Evolutionary conservation across 2,888 invertebrate genomes (phyloP).

Genomic region (Cylindroiulus punctatus): DNA sequence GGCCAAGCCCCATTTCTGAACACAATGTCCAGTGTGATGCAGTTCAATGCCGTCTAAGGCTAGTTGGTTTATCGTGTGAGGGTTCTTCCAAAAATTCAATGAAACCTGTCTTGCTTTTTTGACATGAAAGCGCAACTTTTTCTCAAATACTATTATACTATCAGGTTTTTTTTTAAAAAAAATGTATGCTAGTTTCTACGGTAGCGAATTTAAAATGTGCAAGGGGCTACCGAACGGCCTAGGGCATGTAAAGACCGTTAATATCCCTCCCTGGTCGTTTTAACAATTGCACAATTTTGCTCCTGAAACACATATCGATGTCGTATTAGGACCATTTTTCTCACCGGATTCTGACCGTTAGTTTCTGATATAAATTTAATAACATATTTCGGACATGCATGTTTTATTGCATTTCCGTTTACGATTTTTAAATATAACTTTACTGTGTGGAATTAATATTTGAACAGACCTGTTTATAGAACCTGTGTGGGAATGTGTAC

Average conservation of each 20-base stretch:
- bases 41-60: slow-evolving; percentile 16
- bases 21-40: slow-evolving; percentile 6
- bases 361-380: too few relatives aligned
- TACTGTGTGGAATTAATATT: too few relatives aligned
- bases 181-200: neutral
- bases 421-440: too few relatives aligned
- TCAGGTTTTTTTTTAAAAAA: neutral
- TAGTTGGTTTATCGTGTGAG: slow-evolving; percentile 31
- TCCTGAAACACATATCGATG: neutral
- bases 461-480: too few relatives aligned
- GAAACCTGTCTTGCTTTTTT: neutral
- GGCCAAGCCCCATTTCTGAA: slow-evolving; percentile 23
- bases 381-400: too few relatives aligned
- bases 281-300: neutral
- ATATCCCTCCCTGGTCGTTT: neutral
- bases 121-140: neutral
- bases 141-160: neutral
- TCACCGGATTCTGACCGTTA: too few relatives aligned
- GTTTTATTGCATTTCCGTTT: neutral
- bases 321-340: too few relatives aligned
- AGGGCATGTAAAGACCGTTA: slow-evolving; percentile 17
- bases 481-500: too few relatives aligned
- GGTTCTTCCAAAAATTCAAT: neutral
- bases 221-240: neutral
- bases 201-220: neutral